Conservation (phyloP, 2,113 vertebrate genomes). For the Ptychochromis oligacanthus region DNA sequence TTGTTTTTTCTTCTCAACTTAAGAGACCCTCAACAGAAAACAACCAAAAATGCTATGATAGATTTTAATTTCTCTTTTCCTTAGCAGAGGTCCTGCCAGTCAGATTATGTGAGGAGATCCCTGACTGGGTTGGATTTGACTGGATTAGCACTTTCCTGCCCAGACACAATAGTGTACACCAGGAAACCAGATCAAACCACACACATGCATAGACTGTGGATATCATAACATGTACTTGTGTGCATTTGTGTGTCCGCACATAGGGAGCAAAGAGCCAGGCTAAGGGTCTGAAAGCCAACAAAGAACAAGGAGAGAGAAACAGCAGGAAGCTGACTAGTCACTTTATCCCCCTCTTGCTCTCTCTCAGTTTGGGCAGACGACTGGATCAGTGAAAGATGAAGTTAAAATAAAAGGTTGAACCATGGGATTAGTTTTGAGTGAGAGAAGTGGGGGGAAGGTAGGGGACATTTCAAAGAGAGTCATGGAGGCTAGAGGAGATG, state of each 20-base stretch:
- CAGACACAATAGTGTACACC: slow-evolving; percentile 63
- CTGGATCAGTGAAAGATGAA: slow-evolving; percentile 59
- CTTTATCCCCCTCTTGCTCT: slow-evolving; percentile 56
- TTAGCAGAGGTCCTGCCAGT: slow-evolving; percentile 35
- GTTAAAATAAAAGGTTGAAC: slow-evolving; percentile 72
- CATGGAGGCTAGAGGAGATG: background rate
- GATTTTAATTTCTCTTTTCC: slow-evolving; percentile 22
- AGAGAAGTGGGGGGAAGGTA: background rate
- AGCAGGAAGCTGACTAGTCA: slow-evolving; percentile 75
- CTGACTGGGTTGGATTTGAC: slow-evolving; percentile 55
- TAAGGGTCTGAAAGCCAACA: slow-evolving; percentile 71
- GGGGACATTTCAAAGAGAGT: slow-evolving; percentile 25
- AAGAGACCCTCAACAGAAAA: too few relatives aligned
- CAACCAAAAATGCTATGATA: background rate
- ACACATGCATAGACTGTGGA: slow-evolving; percentile 37
- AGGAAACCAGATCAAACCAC: slow-evolving; percentile 71
- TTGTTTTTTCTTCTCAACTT: too few relatives aligned
- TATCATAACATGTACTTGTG: slow-evolving; percentile 47
- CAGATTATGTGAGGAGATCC: slow-evolving; percentile 52
- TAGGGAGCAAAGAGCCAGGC: slow-evolving; percentile 51
- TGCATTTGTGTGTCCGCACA: slow-evolving; percentile 33
- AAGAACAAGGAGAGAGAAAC: slow-evolving; percentile 68
- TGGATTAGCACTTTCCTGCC: slow-evolving; percentile 76
- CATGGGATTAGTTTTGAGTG: slow-evolving; percentile 57
- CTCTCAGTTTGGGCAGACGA: slow-evolving; percentile 26